These are phyloP conservation scores for Leucozona laternaria DNA, from an alignment of 2,888 invertebrate genomes.

Conservation along the genomic window DNA sequence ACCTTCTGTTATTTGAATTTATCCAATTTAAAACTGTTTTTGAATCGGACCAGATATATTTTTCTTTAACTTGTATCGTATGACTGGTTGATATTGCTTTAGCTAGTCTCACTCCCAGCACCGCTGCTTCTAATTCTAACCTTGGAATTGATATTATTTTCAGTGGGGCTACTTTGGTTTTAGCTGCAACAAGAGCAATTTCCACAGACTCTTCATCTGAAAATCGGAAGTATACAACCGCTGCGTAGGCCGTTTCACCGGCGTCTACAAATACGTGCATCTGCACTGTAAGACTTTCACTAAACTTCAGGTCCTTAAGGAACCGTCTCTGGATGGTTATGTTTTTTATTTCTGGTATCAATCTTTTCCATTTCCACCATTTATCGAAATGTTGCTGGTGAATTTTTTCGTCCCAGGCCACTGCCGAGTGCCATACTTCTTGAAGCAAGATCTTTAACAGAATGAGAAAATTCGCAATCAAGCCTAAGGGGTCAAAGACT, in stretches of 20 bases:
- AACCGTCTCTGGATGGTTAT: slow-evolving; percentile 18
- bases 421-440: slow-evolving; percentile 6
- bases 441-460: slow-evolving; percentile 12
- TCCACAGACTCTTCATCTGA: slow-evolving; percentile 27
- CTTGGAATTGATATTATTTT: slow-evolving; percentile 67
- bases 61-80: slow-evolving; percentile 43
- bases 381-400: background rate
- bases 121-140: slow-evolving; percentile 71
- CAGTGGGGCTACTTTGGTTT: slow-evolving; percentile 69
- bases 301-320: background rate
- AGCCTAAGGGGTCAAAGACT: slow-evolving; percentile 30
- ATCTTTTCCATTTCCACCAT: background rate
- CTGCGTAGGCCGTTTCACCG: slow-evolving; percentile 41
- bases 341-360: background rate
- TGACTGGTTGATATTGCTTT: slow-evolving; percentile 29
- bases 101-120: slow-evolving; percentile 63
- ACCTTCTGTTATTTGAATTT: slow-evolving; percentile 69
- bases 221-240: slow-evolving; percentile 68
- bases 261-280: slow-evolving; percentile 42
- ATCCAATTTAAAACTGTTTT: slow-evolving; percentile 75
- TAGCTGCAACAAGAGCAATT: slow-evolving; percentile 52
- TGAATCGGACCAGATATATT: slow-evolving; percentile 76
- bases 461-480: slow-evolving; percentile 19
- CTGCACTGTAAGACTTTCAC: background rate
- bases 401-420: slow-evolving; percentile 11